Evolutionary conservation across 2,797 vertebrate genomes (phyloP), one percentile per base, ranked within the genome.

Genomic region (Acipenser oxyrinchus): DNA sequence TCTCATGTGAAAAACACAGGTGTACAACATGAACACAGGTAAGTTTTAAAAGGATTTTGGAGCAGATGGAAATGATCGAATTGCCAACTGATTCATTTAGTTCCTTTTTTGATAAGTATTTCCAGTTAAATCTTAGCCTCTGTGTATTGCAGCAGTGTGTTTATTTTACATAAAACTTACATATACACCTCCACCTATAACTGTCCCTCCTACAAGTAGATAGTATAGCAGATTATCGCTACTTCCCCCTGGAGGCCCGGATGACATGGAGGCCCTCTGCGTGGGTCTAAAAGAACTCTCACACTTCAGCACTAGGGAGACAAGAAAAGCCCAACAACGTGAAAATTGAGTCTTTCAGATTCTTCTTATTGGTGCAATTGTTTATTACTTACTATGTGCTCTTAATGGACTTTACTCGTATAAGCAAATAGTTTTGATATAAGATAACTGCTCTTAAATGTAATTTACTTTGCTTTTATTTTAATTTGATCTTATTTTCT

Each of bases 141-240:
- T 37, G 23, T 48, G 6, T 6, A 13, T 23, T 23, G 18, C 13
- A 23, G 62, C 48, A 66, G 63, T 51, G 15, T 6, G 52, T 15
- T 9, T 13, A 13, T 48, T 62, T 48, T 48, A 8, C 57, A 23
- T 23, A n/a, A 67, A 15, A 83, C 92, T 93, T 87, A 95, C 93
- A 83, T 93, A 94, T 75, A 71, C 48, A 76, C 83, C 85, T 64
- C 84, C 81, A 69, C 85, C 92, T 64, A 91, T 65, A 76, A 75
- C 82, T 63, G 87, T 69, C 71, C 84, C 90, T 84, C 93, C 94
- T 73, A 95, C 82, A 81, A 95, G 77, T 74, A 92, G 79, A 69
- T 78, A 71, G 52, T 94, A 92, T 11, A 92, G 67, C 48, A 87
- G 75, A 75, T 89, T 94, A 70, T 89, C 89, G 63, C 82, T 73